Base-by-base conservation (phyloP, 2,888 invertebrate genomes). In the Aspidiotus destructor region DNA sequence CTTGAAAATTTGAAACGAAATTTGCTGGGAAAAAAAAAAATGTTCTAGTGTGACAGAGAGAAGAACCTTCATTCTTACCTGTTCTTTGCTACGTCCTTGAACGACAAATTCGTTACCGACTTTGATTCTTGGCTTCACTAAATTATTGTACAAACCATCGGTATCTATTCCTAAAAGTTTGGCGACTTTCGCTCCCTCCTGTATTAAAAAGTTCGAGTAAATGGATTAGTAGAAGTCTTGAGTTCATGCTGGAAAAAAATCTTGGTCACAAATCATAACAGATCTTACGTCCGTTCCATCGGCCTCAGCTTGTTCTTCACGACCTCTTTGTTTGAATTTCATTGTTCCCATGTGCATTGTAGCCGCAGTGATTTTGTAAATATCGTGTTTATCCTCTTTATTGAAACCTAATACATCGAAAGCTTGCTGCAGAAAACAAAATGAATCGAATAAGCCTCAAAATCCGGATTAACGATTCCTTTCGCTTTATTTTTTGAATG, bases 251-350 rank as follows among this genome's bases (percentile, higher is more conserved):
- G 28, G 5, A 28, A 28, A 28, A 28, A 28, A 28, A 28, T 3
- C 5, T 28, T 28, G 28, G 28, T 28, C 28, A 28, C 28, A 3
- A 28, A 28, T 53, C 11, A 16, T 10, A 53, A 40, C 15, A n/a
- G 11, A 40, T 1, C 79, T 78, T 79, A 86, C 89, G 81, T 86
- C 92, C 72, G 86, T 90, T 76, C 94, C 95, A 77, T 96, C 96
- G 75, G 94, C 89, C 81, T 97, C 96, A 81, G 96, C 96, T 84
- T 99, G 99, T 82, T 99, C 99, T 83, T 98, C 99, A 77, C 98
- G 92, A 85, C 98, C 98, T 82, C 98, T 92, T 84, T 99, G 99
- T 82, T 99, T 99, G 92, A 99, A 99, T 83, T 98, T 97, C 94
- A 99, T 93, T 79, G 92, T 88, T 84, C 99, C 99, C 91, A 99